These are phyloP conservation scores for Esperia sulphurella DNA, from an alignment of 2,888 invertebrate genomes.

Conservation along the genomic window DNA sequence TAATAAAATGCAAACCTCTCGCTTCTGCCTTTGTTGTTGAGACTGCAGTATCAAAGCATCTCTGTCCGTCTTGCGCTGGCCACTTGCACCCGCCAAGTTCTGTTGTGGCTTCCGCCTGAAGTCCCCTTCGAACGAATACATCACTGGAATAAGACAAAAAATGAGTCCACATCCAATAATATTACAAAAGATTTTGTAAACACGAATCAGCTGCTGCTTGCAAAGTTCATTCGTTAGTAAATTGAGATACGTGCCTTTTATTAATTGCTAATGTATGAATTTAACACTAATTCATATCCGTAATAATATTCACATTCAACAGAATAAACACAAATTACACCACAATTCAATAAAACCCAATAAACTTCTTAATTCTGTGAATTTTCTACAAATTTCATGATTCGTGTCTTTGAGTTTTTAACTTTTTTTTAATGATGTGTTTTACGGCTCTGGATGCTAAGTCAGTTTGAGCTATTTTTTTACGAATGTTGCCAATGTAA, in stretches of 20 bases:
- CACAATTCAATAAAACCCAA: slow-evolving; percentile 2
- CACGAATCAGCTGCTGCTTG: slow-evolving; percentile 53
- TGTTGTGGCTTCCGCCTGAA: slow-evolving; percentile 92
- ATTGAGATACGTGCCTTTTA: slow-evolving; percentile 2
- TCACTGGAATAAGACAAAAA: slow-evolving; percentile 39
- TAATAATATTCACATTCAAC: neutral
- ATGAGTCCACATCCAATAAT: neutral
- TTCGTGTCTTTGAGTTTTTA: slow-evolving; percentile 6
- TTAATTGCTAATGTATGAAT: neutral
- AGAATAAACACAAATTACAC: slow-evolving; percentile 2
- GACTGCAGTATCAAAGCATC: slow-evolving; percentile 88
- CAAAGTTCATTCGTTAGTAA: neutral
- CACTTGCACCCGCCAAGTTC: slow-evolving; percentile 93
- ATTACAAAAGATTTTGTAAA: slow-evolving; percentile 35
- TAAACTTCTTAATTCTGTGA: neutral
- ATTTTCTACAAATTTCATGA: slow-evolving; percentile 5
- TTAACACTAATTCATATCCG: neutral
- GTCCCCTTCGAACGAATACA: slow-evolving; percentile 94
- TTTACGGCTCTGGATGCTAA: neutral
- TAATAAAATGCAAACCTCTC: slow-evolving; percentile 81
- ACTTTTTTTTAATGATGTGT: neutral
- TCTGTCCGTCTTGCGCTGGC: slow-evolving; percentile 81
- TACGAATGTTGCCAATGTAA: no score
- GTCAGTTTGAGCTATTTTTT: no score
- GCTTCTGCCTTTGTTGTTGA: slow-evolving; percentile 90